phyloP scores from a whole-genome alignment of 2,797 vertebrate species.

The Chaetodon trifasciatus region DNA sequence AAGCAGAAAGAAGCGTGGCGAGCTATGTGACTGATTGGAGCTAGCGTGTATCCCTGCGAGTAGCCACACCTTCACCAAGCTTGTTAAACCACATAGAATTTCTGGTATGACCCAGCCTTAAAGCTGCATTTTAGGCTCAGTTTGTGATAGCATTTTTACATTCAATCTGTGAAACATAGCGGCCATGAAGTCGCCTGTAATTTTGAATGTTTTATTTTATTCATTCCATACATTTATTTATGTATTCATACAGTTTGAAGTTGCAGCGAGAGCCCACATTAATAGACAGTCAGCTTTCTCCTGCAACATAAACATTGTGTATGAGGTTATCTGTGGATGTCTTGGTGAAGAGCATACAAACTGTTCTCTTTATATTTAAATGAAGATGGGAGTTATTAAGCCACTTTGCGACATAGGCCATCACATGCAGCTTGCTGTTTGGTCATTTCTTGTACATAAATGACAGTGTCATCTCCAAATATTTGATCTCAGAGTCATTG shows the following conservation, averaged over 20 bases:
- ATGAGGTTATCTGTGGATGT: not conserved
- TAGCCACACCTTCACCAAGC: too few species aligned
- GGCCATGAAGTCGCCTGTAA: too few species aligned
- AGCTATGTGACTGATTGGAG: too few species aligned
- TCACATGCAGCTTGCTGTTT: not conserved
- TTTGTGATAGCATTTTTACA: not conserved
- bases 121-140: too few species aligned
- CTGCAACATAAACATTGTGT: not conserved
- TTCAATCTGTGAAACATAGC: too few species aligned
- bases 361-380: not conserved
- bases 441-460: not conserved
- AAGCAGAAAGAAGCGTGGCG: too few species aligned
- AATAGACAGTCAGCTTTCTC: not conserved
- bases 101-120: too few species aligned
- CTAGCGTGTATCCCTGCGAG: too few species aligned
- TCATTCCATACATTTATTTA: not conserved
- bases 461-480: not conserved
- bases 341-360: not conserved
- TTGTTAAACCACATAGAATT: too few species aligned
- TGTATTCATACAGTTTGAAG: not conserved
- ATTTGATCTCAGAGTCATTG: not conserved
- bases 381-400: not conserved
- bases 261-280: too few species aligned
- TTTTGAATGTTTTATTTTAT: too few species aligned
- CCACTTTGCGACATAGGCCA: not conserved